Conservation (phyloP, 1,140 invertebrate species). For the Dicyema japonicum region DNA sequence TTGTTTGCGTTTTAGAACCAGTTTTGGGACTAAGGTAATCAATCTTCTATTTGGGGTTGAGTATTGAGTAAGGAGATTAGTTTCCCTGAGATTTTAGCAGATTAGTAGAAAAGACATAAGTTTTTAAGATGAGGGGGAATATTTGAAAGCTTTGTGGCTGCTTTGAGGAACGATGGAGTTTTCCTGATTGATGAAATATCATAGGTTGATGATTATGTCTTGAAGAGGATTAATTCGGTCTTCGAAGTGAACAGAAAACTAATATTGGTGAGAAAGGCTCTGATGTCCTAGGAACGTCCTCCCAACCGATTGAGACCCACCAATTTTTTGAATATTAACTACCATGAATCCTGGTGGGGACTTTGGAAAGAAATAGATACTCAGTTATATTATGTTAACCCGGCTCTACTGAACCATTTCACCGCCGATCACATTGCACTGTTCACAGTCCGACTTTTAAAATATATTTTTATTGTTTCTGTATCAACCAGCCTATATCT, state of each 20-base stretch:
- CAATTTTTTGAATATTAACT: conserved; percentile 56
- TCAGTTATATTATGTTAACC: conserved; percentile 19
- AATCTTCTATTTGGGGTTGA: no score
- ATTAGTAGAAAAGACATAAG: no score
- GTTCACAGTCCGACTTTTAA: no score
- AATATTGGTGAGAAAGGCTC: conserved; percentile 41
- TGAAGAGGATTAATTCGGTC: conserved; percentile 79
- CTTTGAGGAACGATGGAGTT: conserved; percentile 50
- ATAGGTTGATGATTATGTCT: conserved; percentile 77
- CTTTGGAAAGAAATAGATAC: conserved; percentile 81
- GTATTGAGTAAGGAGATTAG: no score
- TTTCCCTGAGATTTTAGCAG: no score
- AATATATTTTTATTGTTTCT: no score
- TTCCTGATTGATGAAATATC: conserved; percentile 97
- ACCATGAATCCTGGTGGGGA: conserved; percentile 99
- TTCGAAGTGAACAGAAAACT: conserved; percentile 64
- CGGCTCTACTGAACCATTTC: conserved; percentile 73
- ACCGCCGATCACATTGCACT: no score
- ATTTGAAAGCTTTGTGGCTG: conserved; percentile 44
- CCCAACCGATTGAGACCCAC: conserved; percentile 26
- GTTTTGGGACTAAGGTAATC: no score
- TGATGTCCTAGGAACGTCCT: conserved; percentile 6
- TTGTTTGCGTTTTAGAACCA: no score
- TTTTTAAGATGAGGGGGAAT: no score
- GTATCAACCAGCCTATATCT: no score